Evolutionary conservation across 2,113 vertebrate genomes (phyloP).

Genomic region (Silurus asotus): DNA sequence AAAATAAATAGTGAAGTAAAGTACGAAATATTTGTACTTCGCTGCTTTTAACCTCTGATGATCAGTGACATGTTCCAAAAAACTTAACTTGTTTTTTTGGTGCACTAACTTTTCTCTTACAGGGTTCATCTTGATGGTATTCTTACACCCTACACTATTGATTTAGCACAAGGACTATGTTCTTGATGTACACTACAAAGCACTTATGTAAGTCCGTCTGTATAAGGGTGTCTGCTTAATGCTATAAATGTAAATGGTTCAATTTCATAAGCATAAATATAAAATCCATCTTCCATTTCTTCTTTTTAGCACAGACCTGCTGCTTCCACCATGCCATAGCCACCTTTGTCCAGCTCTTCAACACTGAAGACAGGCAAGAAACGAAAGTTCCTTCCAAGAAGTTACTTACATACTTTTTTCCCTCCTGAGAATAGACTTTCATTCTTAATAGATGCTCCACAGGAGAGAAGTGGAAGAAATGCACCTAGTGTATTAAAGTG

Average conservation of each 20-base stretch:
- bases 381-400: not conserved
- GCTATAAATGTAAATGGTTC: not conserved
- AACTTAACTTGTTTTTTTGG: not conserved
- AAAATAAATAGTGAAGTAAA: too few relatives aligned
- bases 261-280: not conserved
- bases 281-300: not conserved
- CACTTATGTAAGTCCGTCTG: not conserved
- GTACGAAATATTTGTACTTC: too few relatives aligned
- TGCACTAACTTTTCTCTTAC: not conserved
- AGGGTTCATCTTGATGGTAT: not conserved
- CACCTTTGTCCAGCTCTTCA: not conserved
- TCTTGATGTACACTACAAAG: not conserved
- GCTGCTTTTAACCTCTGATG: too few relatives aligned
- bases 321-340: not conserved
- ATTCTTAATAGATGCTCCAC: conserved; percentile 4
- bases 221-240: not conserved
- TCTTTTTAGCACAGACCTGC: not conserved
- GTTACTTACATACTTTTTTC: not conserved
- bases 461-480: not conserved
- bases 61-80: not conserved
- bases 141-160: not conserved
- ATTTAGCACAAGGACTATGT: not conserved
- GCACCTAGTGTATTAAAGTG: not conserved
- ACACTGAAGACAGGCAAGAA: not conserved
- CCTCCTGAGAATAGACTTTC: not conserved